phyloP scores from a whole-genome alignment of 1,140 invertebrate genomes.

The Holcopasites calliopsidis region DNA sequence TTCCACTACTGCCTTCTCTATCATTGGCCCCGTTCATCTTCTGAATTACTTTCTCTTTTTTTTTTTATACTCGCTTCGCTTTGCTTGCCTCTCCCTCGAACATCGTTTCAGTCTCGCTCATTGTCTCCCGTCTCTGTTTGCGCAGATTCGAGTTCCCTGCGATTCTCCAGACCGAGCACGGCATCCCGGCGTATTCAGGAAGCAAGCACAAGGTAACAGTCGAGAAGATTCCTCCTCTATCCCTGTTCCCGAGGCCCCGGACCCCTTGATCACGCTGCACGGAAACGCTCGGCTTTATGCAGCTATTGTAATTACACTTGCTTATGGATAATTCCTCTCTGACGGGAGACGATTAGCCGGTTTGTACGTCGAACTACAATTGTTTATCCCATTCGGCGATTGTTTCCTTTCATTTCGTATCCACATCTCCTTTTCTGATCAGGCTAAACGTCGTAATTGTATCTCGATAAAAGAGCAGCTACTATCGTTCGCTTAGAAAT shows the following conservation, averaged over 20 bases:
- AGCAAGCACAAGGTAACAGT: slow-evolving; percentile 5
- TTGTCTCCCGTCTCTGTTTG: slow-evolving; percentile 13
- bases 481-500: too few relatives aligned
- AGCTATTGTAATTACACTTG: slow-evolving; percentile 32
- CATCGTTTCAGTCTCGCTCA: not conserved
- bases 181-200: slow-evolving; percentile 21
- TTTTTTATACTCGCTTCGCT: too few relatives aligned
- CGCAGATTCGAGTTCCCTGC: slow-evolving; percentile 37
- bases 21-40: too few relatives aligned
- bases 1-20: too few relatives aligned
- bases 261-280: slow-evolving; percentile 32
- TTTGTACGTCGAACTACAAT: not conserved
- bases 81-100: not conserved
- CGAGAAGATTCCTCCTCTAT: not conserved
- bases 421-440: not conserved
- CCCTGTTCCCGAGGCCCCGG: too few relatives aligned
- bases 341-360: not conserved
- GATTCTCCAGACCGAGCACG: not conserved
- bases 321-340: slow-evolving; percentile 37
- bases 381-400: not conserved
- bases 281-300: slow-evolving; percentile 4
- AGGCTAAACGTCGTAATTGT: not conserved
- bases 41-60: too few relatives aligned
- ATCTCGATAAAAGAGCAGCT: too few relatives aligned
- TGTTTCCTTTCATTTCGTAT: not conserved